phyloP scores from a whole-genome alignment of 2,888 invertebrate species.

The Timema podura region DNA sequence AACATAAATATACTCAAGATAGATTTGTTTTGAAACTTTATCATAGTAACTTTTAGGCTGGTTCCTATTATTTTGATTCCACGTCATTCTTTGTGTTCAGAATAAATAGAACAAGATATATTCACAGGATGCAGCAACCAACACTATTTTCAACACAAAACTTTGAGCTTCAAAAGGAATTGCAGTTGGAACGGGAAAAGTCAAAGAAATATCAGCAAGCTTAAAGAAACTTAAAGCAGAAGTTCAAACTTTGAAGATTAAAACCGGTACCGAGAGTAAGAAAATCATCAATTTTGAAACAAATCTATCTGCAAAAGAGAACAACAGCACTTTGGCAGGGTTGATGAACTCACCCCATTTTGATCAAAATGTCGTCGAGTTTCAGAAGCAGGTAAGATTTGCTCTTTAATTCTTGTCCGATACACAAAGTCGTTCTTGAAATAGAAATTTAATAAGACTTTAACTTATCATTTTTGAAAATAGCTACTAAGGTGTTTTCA shows the following conservation, averaged over 20 bases:
- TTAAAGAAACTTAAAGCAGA: slow-evolving; percentile 26
- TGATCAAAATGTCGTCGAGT: slow-evolving; percentile 21
- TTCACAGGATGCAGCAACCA: slow-evolving; percentile 27
- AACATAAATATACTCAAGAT: no score
- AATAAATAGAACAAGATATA: not conserved
- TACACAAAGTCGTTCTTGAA: not conserved
- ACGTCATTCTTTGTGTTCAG: no score
- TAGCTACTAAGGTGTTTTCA: no score
- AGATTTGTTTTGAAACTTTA: no score
- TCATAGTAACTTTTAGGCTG: no score
- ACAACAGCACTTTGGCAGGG: slow-evolving; percentile 15
- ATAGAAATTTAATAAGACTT: no score
- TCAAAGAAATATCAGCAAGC: slow-evolving; percentile 25
- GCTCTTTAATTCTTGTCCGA: not conserved
- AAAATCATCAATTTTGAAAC: slow-evolving; percentile 20
- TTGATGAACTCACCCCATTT: slow-evolving; percentile 20
- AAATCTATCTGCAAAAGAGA: slow-evolving; percentile 17
- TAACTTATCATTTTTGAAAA: no score
- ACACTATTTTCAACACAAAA: slow-evolving; percentile 22
- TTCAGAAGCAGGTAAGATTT: slow-evolving; percentile 26
- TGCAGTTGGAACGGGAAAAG: slow-evolving; percentile 27
- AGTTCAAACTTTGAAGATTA: slow-evolving; percentile 19
- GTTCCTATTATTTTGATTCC: no score
- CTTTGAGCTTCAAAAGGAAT: slow-evolving; percentile 25
- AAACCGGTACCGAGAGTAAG: slow-evolving; percentile 16